These are phyloP conservation scores for Xiphophorus maculatus DNA, from an alignment of 2,113 vertebrate species.

Conservation along the genomic window DNA sequence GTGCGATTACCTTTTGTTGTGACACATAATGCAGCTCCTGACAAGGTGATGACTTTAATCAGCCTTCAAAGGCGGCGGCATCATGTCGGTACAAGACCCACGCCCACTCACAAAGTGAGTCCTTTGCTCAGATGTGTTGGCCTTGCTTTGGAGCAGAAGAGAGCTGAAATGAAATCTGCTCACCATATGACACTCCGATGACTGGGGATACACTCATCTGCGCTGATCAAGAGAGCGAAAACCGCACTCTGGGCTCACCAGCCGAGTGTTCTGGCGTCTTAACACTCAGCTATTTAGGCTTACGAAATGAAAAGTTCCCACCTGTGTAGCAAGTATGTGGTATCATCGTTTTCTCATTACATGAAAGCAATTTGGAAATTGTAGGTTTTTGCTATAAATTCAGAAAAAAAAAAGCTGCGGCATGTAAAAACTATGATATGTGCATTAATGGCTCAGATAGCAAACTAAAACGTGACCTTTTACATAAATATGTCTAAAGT, in stretches of 20 bases:
- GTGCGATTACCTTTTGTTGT: conserved; percentile 44
- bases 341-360: not conserved
- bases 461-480: too few species aligned
- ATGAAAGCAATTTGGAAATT: not conserved
- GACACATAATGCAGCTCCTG: conserved; percentile 34
- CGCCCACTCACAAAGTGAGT: not conserved
- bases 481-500: too few species aligned
- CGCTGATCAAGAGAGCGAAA: not conserved
- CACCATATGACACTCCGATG: not conserved
- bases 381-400: too few species aligned
- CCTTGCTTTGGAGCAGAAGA: not conserved
- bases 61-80: conserved; percentile 42
- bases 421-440: too few species aligned
- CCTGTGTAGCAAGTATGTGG: not conserved
- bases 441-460: too few species aligned
- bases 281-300: not conserved
- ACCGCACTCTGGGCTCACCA: not conserved
- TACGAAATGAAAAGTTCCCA: not conserved
- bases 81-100: conserved; percentile 4
- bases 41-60: conserved; percentile 46
- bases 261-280: not conserved
- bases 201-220: not conserved
- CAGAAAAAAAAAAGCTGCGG: too few species aligned
- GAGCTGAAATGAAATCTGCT: conserved; percentile 1
- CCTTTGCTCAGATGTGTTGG: conserved; percentile 3